Conservation (phyloP, 2,113 vertebrate species). For the Bubo scandiacus region DNA sequence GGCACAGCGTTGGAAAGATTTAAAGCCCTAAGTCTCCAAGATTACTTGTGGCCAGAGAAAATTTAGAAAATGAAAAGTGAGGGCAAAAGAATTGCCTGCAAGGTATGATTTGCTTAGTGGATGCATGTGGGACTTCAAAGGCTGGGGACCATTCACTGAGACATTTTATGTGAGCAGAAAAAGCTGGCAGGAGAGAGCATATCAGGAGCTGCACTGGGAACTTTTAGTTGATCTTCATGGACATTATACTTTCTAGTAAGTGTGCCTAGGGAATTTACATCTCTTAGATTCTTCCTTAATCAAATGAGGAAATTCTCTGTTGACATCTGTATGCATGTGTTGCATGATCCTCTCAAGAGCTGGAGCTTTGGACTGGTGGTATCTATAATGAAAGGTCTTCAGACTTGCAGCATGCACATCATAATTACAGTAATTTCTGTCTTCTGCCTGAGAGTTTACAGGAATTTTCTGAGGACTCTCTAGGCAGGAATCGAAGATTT, state of each 20-base stretch:
- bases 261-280: neutral
- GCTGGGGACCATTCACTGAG: neutral
- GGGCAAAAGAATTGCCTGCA: neutral
- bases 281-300: neutral
- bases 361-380: neutral
- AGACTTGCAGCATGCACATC: neutral
- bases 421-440: neutral
- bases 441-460: neutral
- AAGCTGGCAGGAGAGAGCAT: neutral
- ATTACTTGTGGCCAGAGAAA: neutral
- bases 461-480: neutral
- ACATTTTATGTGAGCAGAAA: neutral
- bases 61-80: neutral
- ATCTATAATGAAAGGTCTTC: accelerated
- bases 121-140: neutral
- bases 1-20: neutral
- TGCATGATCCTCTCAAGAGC: neutral
- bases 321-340: neutral
- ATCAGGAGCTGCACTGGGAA: neutral
- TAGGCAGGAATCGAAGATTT: neutral
- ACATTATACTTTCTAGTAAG: neutral
- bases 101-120: neutral
- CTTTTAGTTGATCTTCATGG: neutral
- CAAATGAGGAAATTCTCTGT: neutral
- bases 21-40: neutral